phyloP scores from a whole-genome alignment of 2,888 invertebrate genomes.

The Eupithecia vulgata region DNA sequence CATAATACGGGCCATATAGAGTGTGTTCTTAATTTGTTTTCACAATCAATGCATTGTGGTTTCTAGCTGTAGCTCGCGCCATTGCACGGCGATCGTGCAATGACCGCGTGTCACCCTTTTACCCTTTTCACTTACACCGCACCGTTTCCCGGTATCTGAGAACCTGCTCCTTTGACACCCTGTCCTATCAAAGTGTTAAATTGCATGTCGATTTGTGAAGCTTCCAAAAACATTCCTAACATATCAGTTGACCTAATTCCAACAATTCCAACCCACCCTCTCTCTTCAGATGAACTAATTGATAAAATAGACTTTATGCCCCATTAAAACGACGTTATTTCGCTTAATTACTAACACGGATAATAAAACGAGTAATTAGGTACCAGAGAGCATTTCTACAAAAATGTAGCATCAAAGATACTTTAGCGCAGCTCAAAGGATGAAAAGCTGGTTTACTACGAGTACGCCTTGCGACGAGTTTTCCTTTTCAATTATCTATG shows the following conservation, averaged over 20 bases:
- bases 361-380: conserved; percentile 41
- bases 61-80: too few species aligned
- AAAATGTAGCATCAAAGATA: conserved; percentile 38
- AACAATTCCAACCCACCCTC: conserved; percentile 10
- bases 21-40: too few species aligned
- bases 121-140: too few species aligned
- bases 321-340: conserved; percentile 40
- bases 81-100: too few species aligned
- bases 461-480: neutral
- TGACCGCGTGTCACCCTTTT: too few species aligned
- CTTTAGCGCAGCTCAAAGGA: conserved; percentile 37
- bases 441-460: neutral
- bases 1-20: too few species aligned
- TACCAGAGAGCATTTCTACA: conserved; percentile 34
- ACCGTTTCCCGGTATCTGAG: too few species aligned
- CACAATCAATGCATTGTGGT: too few species aligned
- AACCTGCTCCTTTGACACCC: too few species aligned
- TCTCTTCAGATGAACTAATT: conserved; percentile 30
- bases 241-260: conserved; percentile 9
- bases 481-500: neutral
- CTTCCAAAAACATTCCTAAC: neutral
- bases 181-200: too few species aligned
- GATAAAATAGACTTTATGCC: conserved; percentile 38
- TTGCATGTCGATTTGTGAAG: too few species aligned
- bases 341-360: conserved; percentile 37